These are phyloP conservation scores for Strigamia maritima DNA, from an alignment of 2,888 invertebrate genomes.

Conservation along the genomic window DNA sequence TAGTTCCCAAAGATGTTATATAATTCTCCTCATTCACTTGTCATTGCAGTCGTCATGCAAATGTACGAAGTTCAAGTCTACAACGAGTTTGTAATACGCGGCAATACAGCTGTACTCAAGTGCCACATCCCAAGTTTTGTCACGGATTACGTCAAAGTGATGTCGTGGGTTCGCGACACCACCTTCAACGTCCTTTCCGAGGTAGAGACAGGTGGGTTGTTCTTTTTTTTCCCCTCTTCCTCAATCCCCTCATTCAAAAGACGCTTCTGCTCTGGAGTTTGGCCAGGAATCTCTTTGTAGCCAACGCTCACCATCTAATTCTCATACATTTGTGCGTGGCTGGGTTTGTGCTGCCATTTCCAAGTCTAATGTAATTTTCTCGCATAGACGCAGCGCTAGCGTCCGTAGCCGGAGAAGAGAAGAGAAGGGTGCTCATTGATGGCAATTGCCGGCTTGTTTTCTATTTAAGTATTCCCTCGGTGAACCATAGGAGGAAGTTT, in stretches of 20 bases:
- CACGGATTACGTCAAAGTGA: constrained; percentile 25
- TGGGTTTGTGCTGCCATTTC: background rate
- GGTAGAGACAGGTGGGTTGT: background rate
- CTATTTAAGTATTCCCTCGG: constrained; percentile 35
- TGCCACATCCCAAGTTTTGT: constrained; percentile 32
- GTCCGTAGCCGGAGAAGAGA: background rate
- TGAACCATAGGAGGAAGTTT: constrained; percentile 1
- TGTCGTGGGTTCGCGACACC: constrained; percentile 18
- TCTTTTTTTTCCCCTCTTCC: background rate
- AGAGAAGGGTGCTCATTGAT: constrained; percentile 6
- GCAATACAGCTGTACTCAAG: constrained; percentile 15
- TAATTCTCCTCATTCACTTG: background rate
- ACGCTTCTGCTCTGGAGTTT: background rate
- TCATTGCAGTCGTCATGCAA: constrained; percentile 23
- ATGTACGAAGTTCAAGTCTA: constrained; percentile 26
- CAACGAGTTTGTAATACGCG: constrained; percentile 6
- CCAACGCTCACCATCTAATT: background rate
- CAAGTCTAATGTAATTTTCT: constrained; percentile 34
- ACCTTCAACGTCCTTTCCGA: constrained; percentile 19
- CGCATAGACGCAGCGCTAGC: background rate
- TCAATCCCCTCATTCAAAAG: background rate
- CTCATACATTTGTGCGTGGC: background rate
- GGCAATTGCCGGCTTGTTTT: constrained; percentile 34
- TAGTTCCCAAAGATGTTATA: no score
- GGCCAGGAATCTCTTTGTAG: background rate